Percentiles rank a stretch among this genome's conserved stretches.
Conservation (phyloP, 2,888 invertebrate species). For the Ochropleura plecta region DNA sequence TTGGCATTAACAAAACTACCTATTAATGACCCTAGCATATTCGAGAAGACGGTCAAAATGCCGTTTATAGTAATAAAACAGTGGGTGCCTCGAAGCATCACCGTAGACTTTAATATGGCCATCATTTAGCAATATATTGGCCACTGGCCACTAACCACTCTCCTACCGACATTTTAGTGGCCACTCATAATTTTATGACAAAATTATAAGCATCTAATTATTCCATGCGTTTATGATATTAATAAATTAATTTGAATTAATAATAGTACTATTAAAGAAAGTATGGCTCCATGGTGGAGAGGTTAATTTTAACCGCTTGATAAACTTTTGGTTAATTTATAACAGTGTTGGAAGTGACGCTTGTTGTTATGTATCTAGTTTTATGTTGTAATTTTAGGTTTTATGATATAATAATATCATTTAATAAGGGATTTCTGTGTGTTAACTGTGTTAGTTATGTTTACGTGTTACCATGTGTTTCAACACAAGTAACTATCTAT, state of each 20-base stretch:
- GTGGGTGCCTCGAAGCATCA: constrained; percentile 53
- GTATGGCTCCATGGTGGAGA: constrained; percentile 56
- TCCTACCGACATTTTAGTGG: constrained; percentile 35
- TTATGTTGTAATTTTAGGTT: constrained; percentile 49
- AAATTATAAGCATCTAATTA: constrained; percentile 58
- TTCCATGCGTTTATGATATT: constrained; percentile 57
- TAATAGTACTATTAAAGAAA: constrained; percentile 54
- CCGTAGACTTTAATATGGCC: constrained; percentile 40
- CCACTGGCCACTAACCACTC: constrained; percentile 35
- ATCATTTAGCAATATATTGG: constrained; percentile 57
- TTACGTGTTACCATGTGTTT: constrained; percentile 7
- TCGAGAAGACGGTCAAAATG: constrained; percentile 37
- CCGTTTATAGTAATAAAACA: constrained; percentile 59
- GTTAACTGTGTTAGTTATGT: constrained; percentile 19
- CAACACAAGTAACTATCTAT: not conserved
- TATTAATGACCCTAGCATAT: constrained; percentile 20
- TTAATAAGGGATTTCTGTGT: constrained; percentile 21
- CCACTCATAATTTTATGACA: constrained; percentile 54
- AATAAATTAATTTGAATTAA: constrained; percentile 67
- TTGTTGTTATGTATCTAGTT: constrained; percentile 36
- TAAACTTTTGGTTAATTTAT: constrained; percentile 68
- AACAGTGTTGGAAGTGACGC: constrained; percentile 55
- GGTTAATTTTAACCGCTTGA: constrained; percentile 70
- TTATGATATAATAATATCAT: constrained; percentile 29
- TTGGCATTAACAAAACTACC: constrained; percentile 18